These are phyloP conservation scores for Acrobasis repandana DNA, from an alignment of 2,888 invertebrate genomes.

Conservation along the genomic window DNA sequence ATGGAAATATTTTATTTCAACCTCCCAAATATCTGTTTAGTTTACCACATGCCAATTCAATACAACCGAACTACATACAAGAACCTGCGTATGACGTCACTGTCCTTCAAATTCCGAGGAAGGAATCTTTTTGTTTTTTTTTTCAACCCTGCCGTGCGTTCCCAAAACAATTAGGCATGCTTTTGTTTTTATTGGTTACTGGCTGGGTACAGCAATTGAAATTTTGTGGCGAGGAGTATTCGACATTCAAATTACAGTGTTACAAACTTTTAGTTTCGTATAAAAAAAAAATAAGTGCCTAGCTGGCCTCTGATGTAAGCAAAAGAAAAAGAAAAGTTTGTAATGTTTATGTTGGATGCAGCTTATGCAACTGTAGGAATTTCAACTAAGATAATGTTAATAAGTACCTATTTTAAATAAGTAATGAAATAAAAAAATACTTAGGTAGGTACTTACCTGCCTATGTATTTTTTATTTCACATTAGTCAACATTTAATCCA, in stretches of 20 bases:
- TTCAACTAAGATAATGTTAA: no score
- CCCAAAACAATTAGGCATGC: slow-evolving; percentile 64
- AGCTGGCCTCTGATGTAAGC: not conserved
- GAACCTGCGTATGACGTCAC: slow-evolving; percentile 70
- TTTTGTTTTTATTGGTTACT: slow-evolving; percentile 60
- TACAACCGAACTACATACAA: slow-evolving; percentile 41
- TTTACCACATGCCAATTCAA: slow-evolving; percentile 44
- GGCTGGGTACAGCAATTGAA: slow-evolving; percentile 34
- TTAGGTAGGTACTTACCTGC: no score
- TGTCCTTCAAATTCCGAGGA: slow-evolving; percentile 71
- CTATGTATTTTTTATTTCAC: no score
- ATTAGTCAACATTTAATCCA: no score
- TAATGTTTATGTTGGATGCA: no score
- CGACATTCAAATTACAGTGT: slow-evolving; percentile 10
- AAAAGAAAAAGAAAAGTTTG: no score
- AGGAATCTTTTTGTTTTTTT: slow-evolving; percentile 35
- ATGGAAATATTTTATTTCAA: no score
- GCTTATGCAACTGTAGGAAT: no score
- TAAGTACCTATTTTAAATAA: no score
- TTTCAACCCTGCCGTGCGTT: slow-evolving; percentile 48
- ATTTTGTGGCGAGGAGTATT: slow-evolving; percentile 4
- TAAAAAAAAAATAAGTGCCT: not conserved
- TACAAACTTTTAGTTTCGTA: not conserved
- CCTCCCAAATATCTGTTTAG: no score
- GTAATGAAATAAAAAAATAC: no score